A percentile compares a stretch with the other conserved stretches of the same genome.
Evolutionary conservation across 2,888 invertebrate genomes (phyloP).

Genomic region (Erebia ligea): DNA sequence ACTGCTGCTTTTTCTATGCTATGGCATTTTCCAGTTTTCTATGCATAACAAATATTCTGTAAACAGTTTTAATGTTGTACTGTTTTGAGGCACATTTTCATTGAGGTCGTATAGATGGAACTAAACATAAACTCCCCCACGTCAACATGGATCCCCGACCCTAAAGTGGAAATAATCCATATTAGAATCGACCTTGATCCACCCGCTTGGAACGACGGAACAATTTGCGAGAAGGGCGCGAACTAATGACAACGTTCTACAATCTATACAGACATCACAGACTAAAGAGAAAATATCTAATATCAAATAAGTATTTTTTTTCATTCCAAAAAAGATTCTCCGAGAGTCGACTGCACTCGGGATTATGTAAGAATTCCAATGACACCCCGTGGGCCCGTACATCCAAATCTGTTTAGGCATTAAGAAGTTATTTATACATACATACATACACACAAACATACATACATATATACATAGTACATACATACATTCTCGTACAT

Average conservation of each 20-base stretch:
- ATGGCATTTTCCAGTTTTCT: neutral
- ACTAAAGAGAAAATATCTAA: neutral
- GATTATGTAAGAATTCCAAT: no score
- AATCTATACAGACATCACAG: neutral
- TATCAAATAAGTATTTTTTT: no score
- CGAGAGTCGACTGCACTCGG: no score
- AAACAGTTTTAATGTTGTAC: neutral
- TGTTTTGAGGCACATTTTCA: conserved; percentile 5
- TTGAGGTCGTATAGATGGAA: neutral
- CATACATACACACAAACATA: no score
- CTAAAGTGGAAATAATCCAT: conserved; percentile 56
- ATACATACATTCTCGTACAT: no score
- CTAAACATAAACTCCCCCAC: conserved; percentile 8
- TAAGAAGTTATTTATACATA: no score
- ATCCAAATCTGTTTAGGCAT: no score
- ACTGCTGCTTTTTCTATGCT: neutral
- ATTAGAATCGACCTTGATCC: conserved; percentile 68
- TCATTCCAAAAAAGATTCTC: no score
- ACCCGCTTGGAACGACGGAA: conserved; percentile 60
- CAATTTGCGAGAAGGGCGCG: conserved; percentile 56
- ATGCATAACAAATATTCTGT: no score
- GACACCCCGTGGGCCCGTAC: no score
- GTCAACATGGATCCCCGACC: conserved; percentile 19
- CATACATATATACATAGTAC: no score
- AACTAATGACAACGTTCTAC: conserved; percentile 21